These are phyloP conservation scores for Phaethon lepturus DNA, from an alignment of 2,113 vertebrate species.

Conservation along the genomic window DNA sequence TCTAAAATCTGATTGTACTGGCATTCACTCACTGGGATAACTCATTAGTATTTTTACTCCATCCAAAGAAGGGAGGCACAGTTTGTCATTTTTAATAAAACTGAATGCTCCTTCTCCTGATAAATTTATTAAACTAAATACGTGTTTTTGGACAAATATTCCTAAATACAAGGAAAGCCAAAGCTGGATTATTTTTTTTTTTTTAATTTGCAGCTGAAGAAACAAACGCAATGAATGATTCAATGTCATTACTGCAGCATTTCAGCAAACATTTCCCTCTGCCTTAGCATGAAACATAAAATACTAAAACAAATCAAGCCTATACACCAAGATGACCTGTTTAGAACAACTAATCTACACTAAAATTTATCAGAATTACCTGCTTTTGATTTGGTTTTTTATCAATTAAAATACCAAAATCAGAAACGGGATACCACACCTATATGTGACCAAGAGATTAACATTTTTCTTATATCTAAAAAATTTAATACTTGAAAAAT, in stretches of 20 bases:
- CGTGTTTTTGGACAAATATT: not conserved
- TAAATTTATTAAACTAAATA: not conserved
- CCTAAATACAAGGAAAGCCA: not conserved
- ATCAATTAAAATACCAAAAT: not conserved
- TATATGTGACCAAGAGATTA: not conserved
- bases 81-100: conserved; percentile 15
- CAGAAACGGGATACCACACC: not conserved
- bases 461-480: not conserved
- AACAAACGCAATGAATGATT: conserved; percentile 8
- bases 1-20: not conserved
- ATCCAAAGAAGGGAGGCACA: not conserved
- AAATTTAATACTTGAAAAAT: not conserved
- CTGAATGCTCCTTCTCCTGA: not conserved
- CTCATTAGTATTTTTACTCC: not conserved
- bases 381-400: not conserved
- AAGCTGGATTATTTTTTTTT: not conserved
- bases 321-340: not conserved
- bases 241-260: not conserved
- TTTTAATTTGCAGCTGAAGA: conserved; percentile 12
- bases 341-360: not conserved
- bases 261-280: not conserved
- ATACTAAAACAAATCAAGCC: not conserved
- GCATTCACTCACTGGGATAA: not conserved
- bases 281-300: not conserved
- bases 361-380: not conserved